phyloP scores from a whole-genome alignment of 2,888 invertebrate genomes.

The Drosophila mulleri region DNA sequence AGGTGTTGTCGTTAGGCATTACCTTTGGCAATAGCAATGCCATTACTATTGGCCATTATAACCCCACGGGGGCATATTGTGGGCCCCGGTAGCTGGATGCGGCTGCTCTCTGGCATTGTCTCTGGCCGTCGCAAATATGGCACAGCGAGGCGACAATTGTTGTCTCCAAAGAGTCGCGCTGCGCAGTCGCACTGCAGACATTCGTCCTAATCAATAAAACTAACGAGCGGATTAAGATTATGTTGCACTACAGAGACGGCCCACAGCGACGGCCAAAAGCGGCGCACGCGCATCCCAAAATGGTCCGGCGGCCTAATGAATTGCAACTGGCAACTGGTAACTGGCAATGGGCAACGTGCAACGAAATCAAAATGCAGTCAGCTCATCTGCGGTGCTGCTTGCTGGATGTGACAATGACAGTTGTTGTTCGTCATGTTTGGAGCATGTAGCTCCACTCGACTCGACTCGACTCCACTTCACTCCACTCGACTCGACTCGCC shows the following conservation, averaged over 20 bases:
- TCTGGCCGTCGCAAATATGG: slow-evolving; percentile 76
- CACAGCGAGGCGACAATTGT: slow-evolving; percentile 82
- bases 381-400: slow-evolving; percentile 43
- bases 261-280: slow-evolving; percentile 65
- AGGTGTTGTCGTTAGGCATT: slow-evolving; percentile 30
- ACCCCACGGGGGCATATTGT: slow-evolving; percentile 53
- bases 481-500: slow-evolving; percentile 10
- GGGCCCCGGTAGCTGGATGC: slow-evolving; percentile 19
- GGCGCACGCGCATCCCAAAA: slow-evolving; percentile 81
- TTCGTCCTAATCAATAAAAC: slow-evolving; percentile 79
- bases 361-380: slow-evolving; percentile 62
- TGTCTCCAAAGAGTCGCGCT: slow-evolving; percentile 78
- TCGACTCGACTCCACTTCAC: slow-evolving; percentile 1
- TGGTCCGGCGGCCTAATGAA: slow-evolving; percentile 76
- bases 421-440: slow-evolving; percentile 82
- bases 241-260: slow-evolving; percentile 62
- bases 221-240: slow-evolving; percentile 81
- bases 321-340: slow-evolving; percentile 51
- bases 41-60: slow-evolving; percentile 29
- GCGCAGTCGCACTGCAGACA: slow-evolving; percentile 37
- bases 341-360: slow-evolving; percentile 17
- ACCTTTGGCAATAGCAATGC: slow-evolving; percentile 16
- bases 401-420: slow-evolving; percentile 81
- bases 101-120: slow-evolving; percentile 47
- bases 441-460: slow-evolving; percentile 56